Evolutionary conservation across 2,113 vertebrate genomes (phyloP), one percentile per base, ranked within the genome.

Genomic region (Lasiurus cinereus): DNA sequence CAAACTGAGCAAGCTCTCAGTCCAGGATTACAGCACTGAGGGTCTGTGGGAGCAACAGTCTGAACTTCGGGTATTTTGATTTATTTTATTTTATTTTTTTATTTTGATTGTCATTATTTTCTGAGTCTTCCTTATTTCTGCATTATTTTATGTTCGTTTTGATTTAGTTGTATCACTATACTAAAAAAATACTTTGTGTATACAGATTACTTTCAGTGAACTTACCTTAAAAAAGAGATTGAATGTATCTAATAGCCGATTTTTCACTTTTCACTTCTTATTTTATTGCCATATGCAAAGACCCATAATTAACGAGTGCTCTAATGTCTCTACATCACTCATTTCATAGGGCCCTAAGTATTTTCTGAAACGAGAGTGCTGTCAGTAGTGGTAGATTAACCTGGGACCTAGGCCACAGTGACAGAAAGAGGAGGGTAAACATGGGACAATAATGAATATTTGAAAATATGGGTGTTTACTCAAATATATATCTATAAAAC

Each of bases 41-140:
- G 98, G 98, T 76, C 99, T 99, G 88, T 97, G 99, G 97, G 98
- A 98, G 88, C 99, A 99, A 96, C 98, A 98, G 92, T 96, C 98
- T 95, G 99, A 99, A 96, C 99, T 99, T 96, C 98, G 99, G 99
- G 99, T 99, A 99, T 98, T 98, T 98, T 97, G 66, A 94, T 98
- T 98, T 98, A 87, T 95, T 94, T 98, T 97, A 72, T 97, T 94
- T 97, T 94, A 94, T 56, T 83, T 64, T 90, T 85, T 96, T 59
- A 62, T 92, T 33, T 79, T 46, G 1, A 19, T 97, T 96, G 31
- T 84, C 43, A 27, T 93, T 94, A 14, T 95, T 97, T 94, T 79
- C 91, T 96, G 94, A 0, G 50, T 97, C 97, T 97, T 13, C 39
- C 6, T 97, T 83, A 54, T 90, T 95, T 96, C 31, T 88, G 7